Base-by-base conservation (phyloP, 2,113 vertebrate species). In the Hemiprocne comata region DNA sequence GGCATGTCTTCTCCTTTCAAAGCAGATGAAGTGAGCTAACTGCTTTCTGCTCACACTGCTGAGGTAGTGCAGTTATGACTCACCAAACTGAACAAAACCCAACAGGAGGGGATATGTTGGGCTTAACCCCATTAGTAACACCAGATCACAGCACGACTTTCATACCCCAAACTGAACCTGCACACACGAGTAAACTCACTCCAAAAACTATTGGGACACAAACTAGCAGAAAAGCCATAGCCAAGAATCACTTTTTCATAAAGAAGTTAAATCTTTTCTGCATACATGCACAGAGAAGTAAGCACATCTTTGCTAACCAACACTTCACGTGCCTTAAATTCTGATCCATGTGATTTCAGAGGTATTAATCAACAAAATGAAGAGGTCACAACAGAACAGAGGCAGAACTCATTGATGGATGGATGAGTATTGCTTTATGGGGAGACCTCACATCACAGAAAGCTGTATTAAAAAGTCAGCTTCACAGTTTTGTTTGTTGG, bases 1-100 rank as follows among this genome's bases (percentile, higher is more conserved):
- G 0, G 0, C 7, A 24, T 1, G 0, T 6, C 24, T 28, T 31
- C 25, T 88, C 66, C 44, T 88, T 25, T 29, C 58, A 62, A 58
- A 76, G 4, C 5, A 31, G 3, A 11, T 60, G 55, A 1, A 76
- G 89, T 2, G 16, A 71, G 14, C 23, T 11, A 44, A n/a, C 46
- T 38, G 31, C 75, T 28, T 76, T 57, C 48, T 85, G 69, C 77
- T 69, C 57, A 25, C 57, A 40, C 4, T 7, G 17, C 77, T 53
- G 53, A 76, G 53, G 23, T 19, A 46, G 85, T 33, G 26, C 85
- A 70, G 42, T 78, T 77, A 36, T 88, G 64, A 96, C 81, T 93
- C 85, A 94, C 29, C 69, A 34, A 38, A 42, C 13, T 55, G 85
- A 88, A 65, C 3, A 54, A 93, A 94, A 75, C 61, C n/a, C 16